Percentiles rank a stretch among this genome's conserved stretches.
These are phyloP conservation scores for Apantesis nais DNA, from an alignment of 2,888 invertebrate species.

Conservation along the genomic window DNA sequence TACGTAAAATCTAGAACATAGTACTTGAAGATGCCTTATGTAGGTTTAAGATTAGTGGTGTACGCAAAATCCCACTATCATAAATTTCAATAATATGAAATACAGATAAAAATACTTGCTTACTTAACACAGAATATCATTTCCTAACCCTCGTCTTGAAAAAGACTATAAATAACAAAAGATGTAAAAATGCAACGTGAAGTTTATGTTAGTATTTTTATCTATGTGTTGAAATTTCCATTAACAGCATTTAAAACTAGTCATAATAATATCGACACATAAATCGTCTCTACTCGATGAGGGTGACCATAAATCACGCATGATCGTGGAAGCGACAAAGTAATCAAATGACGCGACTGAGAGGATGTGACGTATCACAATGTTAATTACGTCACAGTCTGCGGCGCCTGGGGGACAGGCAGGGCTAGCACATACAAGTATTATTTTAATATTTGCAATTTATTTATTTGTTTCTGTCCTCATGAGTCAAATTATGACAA, in stretches of 20 bases:
- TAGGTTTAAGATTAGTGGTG: not conserved
- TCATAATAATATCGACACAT: not conserved
- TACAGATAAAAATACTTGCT: not conserved
- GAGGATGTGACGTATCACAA: slow-evolving; percentile 28
- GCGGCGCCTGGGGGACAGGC: slow-evolving; percentile 22
- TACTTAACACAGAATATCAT: not conserved
- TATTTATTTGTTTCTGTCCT: not conserved
- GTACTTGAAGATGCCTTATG: not conserved
- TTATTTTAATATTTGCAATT: not conserved
- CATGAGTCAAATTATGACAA: not conserved
- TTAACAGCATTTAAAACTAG: not conserved
- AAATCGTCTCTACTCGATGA: slow-evolving; percentile 22
- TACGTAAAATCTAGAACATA: not conserved
- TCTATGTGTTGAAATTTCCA: not conserved
- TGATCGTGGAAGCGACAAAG: slow-evolving; percentile 19
- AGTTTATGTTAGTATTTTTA: not conserved
- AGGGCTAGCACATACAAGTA: slow-evolving; percentile 24
- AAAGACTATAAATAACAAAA: not conserved
- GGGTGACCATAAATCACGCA: slow-evolving; percentile 25
- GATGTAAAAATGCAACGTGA: not conserved
- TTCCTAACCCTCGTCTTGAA: not conserved
- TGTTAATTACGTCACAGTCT: slow-evolving; percentile 35
- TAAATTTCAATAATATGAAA: not conserved
- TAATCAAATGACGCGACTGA: slow-evolving; percentile 20
- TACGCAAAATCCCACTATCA: too few relatives aligned